Percentiles rank a stretch among this genome's conserved stretches.
phyloP scores from a whole-genome alignment of 1,140 invertebrate species.

The Polypedilum pembai region DNA sequence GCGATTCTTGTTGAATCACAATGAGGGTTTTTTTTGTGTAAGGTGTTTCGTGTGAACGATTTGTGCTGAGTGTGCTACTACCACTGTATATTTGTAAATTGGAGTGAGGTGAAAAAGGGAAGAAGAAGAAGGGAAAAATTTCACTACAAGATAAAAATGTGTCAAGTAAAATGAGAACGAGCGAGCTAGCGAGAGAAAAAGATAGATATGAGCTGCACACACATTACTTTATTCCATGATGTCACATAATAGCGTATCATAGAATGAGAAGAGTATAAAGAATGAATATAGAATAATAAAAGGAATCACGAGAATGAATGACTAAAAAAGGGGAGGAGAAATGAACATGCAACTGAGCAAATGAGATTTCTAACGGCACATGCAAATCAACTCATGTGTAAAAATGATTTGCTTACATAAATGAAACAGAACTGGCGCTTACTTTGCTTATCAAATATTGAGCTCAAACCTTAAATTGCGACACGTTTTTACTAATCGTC shows the following conservation, averaged over 20 bases:
- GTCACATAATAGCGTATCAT: neutral
- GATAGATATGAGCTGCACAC: neutral
- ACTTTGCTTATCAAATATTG: neutral
- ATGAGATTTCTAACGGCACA: conserved; percentile 10
- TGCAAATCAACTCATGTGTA: conserved; percentile 17
- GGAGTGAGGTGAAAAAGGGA: neutral
- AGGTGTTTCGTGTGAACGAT: conserved; percentile 11
- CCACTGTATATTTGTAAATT: no score
- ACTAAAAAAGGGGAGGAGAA: neutral
- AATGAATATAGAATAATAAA: conserved; percentile 13
- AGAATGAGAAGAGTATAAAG: neutral
- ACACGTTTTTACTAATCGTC: conserved; percentile 17
- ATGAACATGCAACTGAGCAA: neutral
- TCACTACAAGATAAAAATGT: conserved; percentile 13
- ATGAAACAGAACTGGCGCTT: conserved; percentile 3
- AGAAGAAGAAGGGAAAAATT: neutral
- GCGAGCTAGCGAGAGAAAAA: neutral
- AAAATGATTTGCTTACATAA: conserved; percentile 19
- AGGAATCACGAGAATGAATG: neutral
- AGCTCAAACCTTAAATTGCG: conserved; percentile 17
- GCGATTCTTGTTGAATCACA: conserved; percentile 16
- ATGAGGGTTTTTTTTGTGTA: neutral
- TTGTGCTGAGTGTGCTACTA: neutral
- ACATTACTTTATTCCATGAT: neutral
- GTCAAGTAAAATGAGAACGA: conserved; percentile 16